phyloP scores from a whole-genome alignment of 2,888 invertebrate genomes.

The Latrodectus elegans region DNA sequence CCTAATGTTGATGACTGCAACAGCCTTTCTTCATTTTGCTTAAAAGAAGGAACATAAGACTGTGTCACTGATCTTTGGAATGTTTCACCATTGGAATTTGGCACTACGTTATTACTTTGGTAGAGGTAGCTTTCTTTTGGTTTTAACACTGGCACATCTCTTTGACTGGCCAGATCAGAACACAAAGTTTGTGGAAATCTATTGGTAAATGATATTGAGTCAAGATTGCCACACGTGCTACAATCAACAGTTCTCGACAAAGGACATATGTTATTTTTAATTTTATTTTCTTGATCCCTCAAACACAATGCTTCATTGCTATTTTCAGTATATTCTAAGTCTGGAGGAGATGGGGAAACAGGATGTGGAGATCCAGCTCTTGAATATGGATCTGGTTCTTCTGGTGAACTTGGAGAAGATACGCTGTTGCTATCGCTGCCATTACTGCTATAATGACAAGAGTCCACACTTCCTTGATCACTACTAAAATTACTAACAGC shows the following conservation, averaged over 20 bases:
- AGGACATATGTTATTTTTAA: neutral
- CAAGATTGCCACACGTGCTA: neutral
- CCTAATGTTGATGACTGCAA: neutral
- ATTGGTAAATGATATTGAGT: slow-evolving; percentile 11
- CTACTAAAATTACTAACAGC: slow-evolving; percentile 67
- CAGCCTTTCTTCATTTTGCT: slow-evolving; percentile 1
- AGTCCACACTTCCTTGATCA: slow-evolving; percentile 65
- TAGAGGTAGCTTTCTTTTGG: slow-evolving; percentile 51
- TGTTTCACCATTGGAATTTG: slow-evolving; percentile 59
- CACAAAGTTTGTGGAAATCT: neutral
- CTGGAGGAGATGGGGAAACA: slow-evolving; percentile 66
- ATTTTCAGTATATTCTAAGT: slow-evolving; percentile 35
- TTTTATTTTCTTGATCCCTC: neutral
- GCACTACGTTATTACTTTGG: slow-evolving; percentile 54
- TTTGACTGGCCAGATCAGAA: neutral
- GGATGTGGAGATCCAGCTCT: slow-evolving; percentile 67
- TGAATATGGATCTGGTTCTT: slow-evolving; percentile 55
- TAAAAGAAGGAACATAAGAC: slow-evolving; percentile 19
- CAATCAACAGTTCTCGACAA: slow-evolving; percentile 13
- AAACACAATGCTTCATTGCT: slow-evolving; percentile 13
- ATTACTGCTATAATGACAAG: slow-evolving; percentile 65
- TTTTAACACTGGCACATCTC: slow-evolving; percentile 11
- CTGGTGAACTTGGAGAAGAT: slow-evolving; percentile 65
- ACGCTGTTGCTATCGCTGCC: slow-evolving; percentile 68
- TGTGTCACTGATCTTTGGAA: slow-evolving; percentile 51